These are phyloP conservation scores for Solea senegalensis DNA, from an alignment of 2,113 vertebrate species.

Conservation along the genomic window DNA sequence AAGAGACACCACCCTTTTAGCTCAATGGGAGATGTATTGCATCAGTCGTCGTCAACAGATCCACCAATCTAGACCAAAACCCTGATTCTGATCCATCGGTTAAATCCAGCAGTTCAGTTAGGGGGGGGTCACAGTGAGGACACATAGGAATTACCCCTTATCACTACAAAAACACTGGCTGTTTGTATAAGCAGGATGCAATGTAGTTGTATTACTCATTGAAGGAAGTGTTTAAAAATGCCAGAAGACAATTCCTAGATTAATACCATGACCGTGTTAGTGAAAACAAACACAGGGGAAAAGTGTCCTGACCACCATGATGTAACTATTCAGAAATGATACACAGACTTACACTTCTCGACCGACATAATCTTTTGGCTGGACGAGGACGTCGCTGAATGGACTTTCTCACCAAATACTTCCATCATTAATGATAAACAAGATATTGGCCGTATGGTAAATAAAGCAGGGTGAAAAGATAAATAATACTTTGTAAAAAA, in stretches of 20 bases:
- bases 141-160: conserved; percentile 29
- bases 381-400: conserved; percentile 29
- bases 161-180: conserved; percentile 37
- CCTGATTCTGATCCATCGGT: conserved; percentile 49
- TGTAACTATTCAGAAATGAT: conserved; percentile 63
- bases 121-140: conserved; percentile 51
- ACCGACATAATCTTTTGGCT: conserved; percentile 57
- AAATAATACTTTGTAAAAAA: conserved; percentile 13
- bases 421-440: conserved; percentile 58
- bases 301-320: conserved; percentile 47
- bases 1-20: conserved; percentile 55
- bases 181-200: conserved; percentile 49
- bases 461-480: conserved; percentile 33
- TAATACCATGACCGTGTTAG: conserved; percentile 59
- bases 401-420: conserved; percentile 39
- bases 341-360: conserved; percentile 53
- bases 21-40: conserved; percentile 53
- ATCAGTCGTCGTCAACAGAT: conserved; percentile 54
- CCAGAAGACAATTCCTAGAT: conserved; percentile 52
- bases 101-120: conserved; percentile 25
- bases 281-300: conserved; percentile 66
- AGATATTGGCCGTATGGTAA: conserved; percentile 37
- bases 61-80: conserved; percentile 55
- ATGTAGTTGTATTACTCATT: conserved; percentile 31
- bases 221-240: conserved; percentile 47